Evolutionary conservation across 2,888 invertebrate species (phyloP).

Genomic region (Apodemia mormo): DNA sequence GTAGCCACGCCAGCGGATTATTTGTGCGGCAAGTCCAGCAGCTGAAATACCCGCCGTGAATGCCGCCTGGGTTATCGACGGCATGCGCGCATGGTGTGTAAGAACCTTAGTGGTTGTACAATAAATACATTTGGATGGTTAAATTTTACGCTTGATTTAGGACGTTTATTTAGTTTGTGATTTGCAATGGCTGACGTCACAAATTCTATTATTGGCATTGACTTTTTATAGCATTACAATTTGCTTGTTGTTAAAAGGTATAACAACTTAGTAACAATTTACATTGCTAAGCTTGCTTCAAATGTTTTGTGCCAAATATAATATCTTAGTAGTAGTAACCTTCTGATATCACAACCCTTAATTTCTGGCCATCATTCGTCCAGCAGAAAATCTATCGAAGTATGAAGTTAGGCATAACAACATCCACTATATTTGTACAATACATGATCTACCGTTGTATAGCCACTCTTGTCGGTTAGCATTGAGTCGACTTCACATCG

Average conservation of each 20-base stretch:
- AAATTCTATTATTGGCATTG: slow-evolving; percentile 49
- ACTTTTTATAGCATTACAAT: slow-evolving; percentile 45
- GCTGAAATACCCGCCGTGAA: no score
- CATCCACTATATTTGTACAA: slow-evolving; percentile 37
- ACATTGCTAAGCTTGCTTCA: slow-evolving; percentile 24
- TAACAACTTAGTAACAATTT: slow-evolving; percentile 35
- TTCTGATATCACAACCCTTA: slow-evolving; percentile 17
- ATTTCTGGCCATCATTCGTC: slow-evolving; percentile 19
- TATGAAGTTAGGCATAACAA: slow-evolving; percentile 28
- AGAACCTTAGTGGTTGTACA: neutral
- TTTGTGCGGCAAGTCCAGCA: no score
- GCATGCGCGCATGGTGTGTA: no score
- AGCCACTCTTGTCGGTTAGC: slow-evolving; percentile 36
- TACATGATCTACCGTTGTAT: slow-evolving; percentile 27
- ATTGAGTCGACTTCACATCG: slow-evolving; percentile 34
- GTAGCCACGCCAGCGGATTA: no score
- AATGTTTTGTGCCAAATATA: slow-evolving; percentile 16
- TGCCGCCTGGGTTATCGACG: no score
- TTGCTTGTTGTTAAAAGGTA: slow-evolving; percentile 45
- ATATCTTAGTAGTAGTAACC: neutral
- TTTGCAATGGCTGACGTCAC: slow-evolving; percentile 49
- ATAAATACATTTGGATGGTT: slow-evolving; percentile 38
- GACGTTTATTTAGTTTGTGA: slow-evolving; percentile 41
- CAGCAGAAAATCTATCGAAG: neutral
- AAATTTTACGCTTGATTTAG: slow-evolving; percentile 29